Base-by-base conservation (phyloP, 2,113 vertebrate genomes). In the Phyllostomus hastatus region DNA sequence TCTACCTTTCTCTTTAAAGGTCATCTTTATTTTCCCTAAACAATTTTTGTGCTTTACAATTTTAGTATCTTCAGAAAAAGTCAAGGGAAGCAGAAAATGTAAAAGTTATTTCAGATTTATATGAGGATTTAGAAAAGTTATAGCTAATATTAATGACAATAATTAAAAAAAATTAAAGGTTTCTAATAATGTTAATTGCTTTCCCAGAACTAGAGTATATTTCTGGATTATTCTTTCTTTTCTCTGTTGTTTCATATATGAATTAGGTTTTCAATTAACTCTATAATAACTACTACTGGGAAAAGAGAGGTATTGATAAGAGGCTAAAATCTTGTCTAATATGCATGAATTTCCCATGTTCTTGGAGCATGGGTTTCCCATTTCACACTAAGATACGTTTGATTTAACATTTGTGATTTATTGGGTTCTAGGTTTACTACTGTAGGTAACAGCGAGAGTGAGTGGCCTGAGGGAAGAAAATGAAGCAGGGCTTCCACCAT, bases 1-100 rank as follows among this genome's bases (percentile, higher is more conserved):
- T 57, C 43, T 78, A 81, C 10, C 28, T 75, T 84, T 46, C 24
- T 91, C 20, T 88, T 33, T 61, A 28, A 88, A 84, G 2, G 80
- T 85, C n/a, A 90, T 69, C 24, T 92, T 2, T 75, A 67, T 81
- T 92, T 96, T 85, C 26, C 9, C 54, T 78, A 91, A 69, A 35
- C n/a, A 67, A 22, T 1, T 70, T 91, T 14, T 70, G n/a, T 10
- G 48, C 19, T 8, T 95, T 57, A 95, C 38, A 57, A 87, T 31
- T 31, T 38, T 66, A 73, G 66, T 10, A 82, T 87, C 17, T 35
- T 88, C 72, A 52, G 4, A 80, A 92, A 83, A 88, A 72, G 1
- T 31, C 22, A 76, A 0, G 11, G 11, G 4, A 81, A 86, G 80
- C 3, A n/a, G 0, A 69, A 84, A 50, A 82, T 20, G 24, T 20